Conservation (phyloP, 2,888 invertebrate species). For the Lordiphosa fenestrarum region DNA sequence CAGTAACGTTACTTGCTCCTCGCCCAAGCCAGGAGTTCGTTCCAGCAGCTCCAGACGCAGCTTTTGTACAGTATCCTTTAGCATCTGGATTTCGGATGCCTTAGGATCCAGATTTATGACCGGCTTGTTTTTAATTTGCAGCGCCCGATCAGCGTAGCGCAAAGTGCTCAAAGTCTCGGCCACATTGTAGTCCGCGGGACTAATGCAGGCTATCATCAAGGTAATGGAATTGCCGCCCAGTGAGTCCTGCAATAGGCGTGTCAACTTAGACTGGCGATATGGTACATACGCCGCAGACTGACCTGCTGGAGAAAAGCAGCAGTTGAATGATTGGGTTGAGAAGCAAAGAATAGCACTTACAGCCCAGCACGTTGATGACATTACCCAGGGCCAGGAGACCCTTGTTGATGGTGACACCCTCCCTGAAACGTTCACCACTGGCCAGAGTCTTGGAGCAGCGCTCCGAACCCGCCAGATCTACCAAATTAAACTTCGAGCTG, state of each 20-base stretch:
- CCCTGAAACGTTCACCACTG: constrained; percentile 91
- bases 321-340: not conserved
- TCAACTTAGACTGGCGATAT: constrained; percentile 95
- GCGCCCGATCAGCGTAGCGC: constrained; percentile 92
- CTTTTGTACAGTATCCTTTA: constrained; percentile 88
- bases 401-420: constrained; percentile 95
- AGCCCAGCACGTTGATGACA: constrained; percentile 95
- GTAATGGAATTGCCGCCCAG: constrained; percentile 96
- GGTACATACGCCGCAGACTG: constrained; percentile 86
- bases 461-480: constrained; percentile 95
- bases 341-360: constrained; percentile 77
- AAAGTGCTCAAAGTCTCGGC: constrained; percentile 95
- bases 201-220: constrained; percentile 96
- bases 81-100: constrained; percentile 87
- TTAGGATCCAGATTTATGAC: constrained; percentile 92
- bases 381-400: constrained; percentile 95
- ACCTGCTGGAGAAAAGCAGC: constrained; percentile 19
- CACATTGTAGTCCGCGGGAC: constrained; percentile 93
- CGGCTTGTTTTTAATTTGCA: constrained; percentile 94
- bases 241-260: constrained; percentile 94
- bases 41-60: constrained; percentile 84
- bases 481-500: constrained; percentile 92
- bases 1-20: not conserved
- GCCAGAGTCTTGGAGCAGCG: constrained; percentile 94
- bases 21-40: constrained; percentile 13